Base-by-base conservation (phyloP, 2,113 vertebrate species). In the Vicugna pacos region DNA sequence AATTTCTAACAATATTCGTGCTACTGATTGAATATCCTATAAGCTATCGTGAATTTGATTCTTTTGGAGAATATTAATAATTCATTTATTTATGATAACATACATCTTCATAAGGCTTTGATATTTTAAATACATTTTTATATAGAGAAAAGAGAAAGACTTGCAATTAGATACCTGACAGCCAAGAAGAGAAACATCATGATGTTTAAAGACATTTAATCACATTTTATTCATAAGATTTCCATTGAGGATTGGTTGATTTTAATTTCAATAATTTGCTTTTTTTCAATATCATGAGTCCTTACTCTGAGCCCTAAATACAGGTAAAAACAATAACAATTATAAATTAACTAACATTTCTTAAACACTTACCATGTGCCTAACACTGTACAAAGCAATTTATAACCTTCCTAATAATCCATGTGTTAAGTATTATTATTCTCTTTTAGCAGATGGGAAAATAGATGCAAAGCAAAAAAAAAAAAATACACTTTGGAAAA, bases 301-400 rank as follows among this genome's bases (percentile, higher is more conserved):
- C 38, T 42, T 4, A 22, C 16, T 75, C 24, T 86, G 10, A 93
- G 38, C 13, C 5, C 9, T 93, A 92, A 94, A 89, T 77, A n/a
- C 60, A 54, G 56, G 15, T 56, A 76, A 52, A 58, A 76, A 46
- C 30, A 77, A n/a, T 56, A 60, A 52, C 5, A 65, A 32, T 24
- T 22, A 73, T 72, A 84, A 85, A 84, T 75, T 87, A 82, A n/a
- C 50, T 93, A 77, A 82, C 32, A 67, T 82, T 93, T 96, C 35
- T 50, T 76, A 14, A 93, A 46, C 3, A 12, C 13, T 75, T 65
- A 77, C 8, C n/a, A 58, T 72, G 60, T 62, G 28, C n/a, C 48
- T 76, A 38, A 89, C 12, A 62, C 11, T 85, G 4, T 35, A 46
- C 24, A 77, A 81, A 76, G n/a, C 32, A 64, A 30, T 50, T 69